Evolutionary conservation across 1,140 invertebrate species (phyloP).

Genomic region (Aphaenogaster floridana): DNA sequence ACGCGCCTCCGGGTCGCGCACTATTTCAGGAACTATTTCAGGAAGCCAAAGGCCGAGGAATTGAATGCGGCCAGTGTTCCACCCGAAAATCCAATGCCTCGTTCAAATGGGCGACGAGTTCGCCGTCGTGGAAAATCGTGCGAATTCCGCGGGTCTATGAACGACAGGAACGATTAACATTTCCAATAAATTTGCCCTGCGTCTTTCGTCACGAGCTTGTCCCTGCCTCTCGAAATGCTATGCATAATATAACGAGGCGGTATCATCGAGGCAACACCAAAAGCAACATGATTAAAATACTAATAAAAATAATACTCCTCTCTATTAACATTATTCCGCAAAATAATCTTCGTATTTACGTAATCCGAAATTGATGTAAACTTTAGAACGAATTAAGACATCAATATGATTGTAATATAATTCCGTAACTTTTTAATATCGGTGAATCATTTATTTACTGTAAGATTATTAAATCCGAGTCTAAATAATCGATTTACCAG

Average conservation of each 20-base stretch:
- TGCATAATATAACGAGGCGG: background rate
- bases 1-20: constrained; percentile 62
- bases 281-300: background rate
- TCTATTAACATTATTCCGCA: background rate
- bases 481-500: background rate
- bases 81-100: constrained; percentile 59
- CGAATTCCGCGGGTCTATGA: constrained; percentile 51
- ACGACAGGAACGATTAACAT: constrained; percentile 30
- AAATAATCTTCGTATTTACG: background rate
- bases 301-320: background rate
- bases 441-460: background rate
- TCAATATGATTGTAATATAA: background rate
- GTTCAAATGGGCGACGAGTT: constrained; percentile 61
- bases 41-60: constrained; percentile 64
- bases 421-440: background rate
- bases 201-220: background rate
- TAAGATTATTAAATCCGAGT: background rate
- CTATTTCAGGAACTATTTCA: constrained; percentile 77
- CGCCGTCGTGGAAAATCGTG: constrained; percentile 62
- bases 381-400: background rate
- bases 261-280: background rate
- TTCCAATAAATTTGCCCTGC: constrained; percentile 55
- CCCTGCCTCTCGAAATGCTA: background rate
- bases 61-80: constrained; percentile 44
- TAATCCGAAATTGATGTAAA: background rate